Percentiles rank a stretch among this genome's conserved stretches.
These are phyloP conservation scores for Cacatua alba DNA, from an alignment of 2,113 vertebrate genomes.

Conservation along the genomic window DNA sequence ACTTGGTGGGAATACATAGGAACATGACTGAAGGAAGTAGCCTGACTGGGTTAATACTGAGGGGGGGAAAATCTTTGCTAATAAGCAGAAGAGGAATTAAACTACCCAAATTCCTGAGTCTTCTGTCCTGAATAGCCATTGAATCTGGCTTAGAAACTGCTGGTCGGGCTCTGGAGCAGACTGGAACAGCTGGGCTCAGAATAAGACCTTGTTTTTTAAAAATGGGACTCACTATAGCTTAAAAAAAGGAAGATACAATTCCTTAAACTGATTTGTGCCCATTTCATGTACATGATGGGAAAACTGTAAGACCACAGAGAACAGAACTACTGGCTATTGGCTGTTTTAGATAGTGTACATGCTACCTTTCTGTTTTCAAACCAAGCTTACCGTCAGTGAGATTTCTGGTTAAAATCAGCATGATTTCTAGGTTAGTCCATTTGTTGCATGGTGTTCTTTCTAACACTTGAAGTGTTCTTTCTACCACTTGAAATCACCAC, in stretches of 20 bases:
- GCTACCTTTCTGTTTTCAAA: not conserved
- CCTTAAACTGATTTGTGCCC: not conserved
- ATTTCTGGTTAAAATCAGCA: not conserved
- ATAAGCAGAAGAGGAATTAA: not conserved
- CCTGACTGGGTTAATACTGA: not conserved
- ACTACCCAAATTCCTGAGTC: not conserved
- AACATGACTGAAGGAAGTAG: not conserved
- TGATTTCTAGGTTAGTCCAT: not conserved
- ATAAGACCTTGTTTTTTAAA: not conserved
- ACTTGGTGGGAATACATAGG: not conserved
- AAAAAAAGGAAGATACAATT: not conserved
- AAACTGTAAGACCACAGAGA: not conserved
- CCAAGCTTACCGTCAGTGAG: not conserved
- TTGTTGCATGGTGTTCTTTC: not conserved
- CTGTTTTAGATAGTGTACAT: not conserved
- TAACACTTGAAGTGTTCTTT: not conserved
- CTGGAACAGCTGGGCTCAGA: not conserved
- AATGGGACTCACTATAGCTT: not conserved
- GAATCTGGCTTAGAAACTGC: not conserved
- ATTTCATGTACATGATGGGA: not conserved
- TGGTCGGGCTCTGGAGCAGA: not conserved
- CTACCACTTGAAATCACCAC: not conserved
- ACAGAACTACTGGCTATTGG: not conserved
- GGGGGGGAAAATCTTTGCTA: fast-evolving
- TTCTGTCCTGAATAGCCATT: not conserved